phyloP scores from a whole-genome alignment of 2,113 vertebrate species.

The Chrysochloris asiatica region DNA sequence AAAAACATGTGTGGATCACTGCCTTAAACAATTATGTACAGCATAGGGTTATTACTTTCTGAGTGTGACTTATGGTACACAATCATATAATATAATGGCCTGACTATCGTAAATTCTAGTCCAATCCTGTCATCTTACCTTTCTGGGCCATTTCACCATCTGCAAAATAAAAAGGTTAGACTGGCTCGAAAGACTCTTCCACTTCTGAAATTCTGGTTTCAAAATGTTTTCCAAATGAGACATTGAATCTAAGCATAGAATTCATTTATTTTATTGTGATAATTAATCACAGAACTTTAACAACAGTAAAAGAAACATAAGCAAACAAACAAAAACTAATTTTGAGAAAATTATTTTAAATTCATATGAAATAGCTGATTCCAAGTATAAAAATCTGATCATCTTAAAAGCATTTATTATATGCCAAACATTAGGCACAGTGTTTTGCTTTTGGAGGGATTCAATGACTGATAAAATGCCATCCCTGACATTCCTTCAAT shows the following conservation, averaged over 20 bases:
- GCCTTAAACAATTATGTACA: not conserved
- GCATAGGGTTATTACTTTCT: not conserved
- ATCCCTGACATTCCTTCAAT: not conserved
- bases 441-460: not conserved
- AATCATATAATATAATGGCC: not conserved
- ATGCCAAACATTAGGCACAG: not conserved
- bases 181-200: not conserved
- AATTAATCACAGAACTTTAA: slow-evolving; percentile 71
- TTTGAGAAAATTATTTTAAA: slow-evolving; percentile 56
- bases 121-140: not conserved
- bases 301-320: slow-evolving; percentile 50
- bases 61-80: not conserved
- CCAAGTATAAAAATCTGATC: slow-evolving; percentile 35
- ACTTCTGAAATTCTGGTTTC: slow-evolving; percentile 62
- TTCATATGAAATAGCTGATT: not conserved
- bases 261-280: slow-evolving; percentile 45
- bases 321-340: not conserved
- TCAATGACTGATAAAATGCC: slow-evolving; percentile 1
- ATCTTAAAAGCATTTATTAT: not conserved
- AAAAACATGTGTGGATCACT: not conserved
- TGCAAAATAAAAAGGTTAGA: slow-evolving; percentile 20
- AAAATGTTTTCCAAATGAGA: not conserved
- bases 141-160: not conserved
- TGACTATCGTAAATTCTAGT: slow-evolving; percentile 17
- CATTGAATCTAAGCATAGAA: slow-evolving; percentile 44